Base-by-base conservation (phyloP, 1,140 invertebrate genomes). In the Adoxophyes honmai region DNA sequence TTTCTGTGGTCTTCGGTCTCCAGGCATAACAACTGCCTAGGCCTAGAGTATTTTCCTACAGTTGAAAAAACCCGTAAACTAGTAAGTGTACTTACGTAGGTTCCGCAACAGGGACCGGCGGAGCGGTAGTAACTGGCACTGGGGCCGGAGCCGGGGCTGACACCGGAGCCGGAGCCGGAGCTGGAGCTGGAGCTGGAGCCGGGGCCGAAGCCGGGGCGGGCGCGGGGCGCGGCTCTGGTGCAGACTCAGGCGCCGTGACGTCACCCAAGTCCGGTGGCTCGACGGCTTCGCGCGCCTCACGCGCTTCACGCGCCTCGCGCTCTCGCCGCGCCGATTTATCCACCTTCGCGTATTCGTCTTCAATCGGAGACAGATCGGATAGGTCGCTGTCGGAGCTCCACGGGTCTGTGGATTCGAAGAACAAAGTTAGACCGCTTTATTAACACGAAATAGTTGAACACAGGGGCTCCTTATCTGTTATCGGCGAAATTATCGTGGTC, bases 361-460 rank as follows among this genome's bases (percentile, higher is more conserved):
- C 85, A 8, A 88, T 72, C 1, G 85, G 85, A 1, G 85, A 88
- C 16, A 88, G 57, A 52, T 88, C 85, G 2, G 85, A 88, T 0
- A 88, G 68, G 57, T 88, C 85, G 60, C 85, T 88, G 62, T 88
- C 85, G 4, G 85, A 88, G 48, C 85, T 88, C 81, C 82, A 88
- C n/a, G 84, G 84, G 75, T 87, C 84, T 87, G 57, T n/a, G 48
- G n/a, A n/a, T n/a, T n/a, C n/a, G n/a, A 64, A 52, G 55, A 21
- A 44, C 21, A 28, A 28, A 28, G 21, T 28, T 28, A 3, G 21
- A 28, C 6, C 21, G n/a, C n/a, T n/a, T n/a, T n/a, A n/a, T n/a
- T n/a, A n/a, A n/a, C n/a, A n/a, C n/a, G n/a, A n/a, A n/a, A n/a
- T n/a, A n/a, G n/a, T n/a, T n/a, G n/a, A n/a, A n/a, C n/a, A n/a